Evolutionary conservation across 2,888 invertebrate species (phyloP), one percentile per base, ranked within the genome.

Genomic region (Phania funesta): DNA sequence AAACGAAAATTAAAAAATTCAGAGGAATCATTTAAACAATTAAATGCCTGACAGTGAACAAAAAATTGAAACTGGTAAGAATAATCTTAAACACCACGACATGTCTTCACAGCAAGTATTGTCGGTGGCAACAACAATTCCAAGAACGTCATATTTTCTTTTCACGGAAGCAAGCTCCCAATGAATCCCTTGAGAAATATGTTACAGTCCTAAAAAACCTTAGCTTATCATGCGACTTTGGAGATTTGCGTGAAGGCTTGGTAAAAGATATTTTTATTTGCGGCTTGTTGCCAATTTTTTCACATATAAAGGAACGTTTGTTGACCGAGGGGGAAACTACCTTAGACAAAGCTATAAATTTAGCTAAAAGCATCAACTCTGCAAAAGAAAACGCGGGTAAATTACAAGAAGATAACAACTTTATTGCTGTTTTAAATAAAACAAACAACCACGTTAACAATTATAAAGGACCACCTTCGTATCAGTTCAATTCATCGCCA

Each of bases 141-240:
- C 32, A 20, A 24, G 81, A 80, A 52, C 50, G 84, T 4, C 79
- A 74, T 38, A 68, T 18, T 46, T 74, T 74, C 9, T 80, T 75
- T 38, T 32, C 75, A 18, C 18, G 54, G 11, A 67, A 62, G 35
- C 77, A 68, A 62, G 41, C 41, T n/a, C n/a, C 11, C 8, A 29
- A 70, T n/a, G 62, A 62, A n/a, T 26, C 44, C 3, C 32, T 58
- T 26, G 56, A 71, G n/a, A 48, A 56, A 35, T 54, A 64, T 56
- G 54, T 65, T 5, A 64, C 56, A 26, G 16, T 41, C 9, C n/a
- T 26, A 52, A 54, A 41, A 54, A 67, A 67, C 32, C 32, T 8
- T 8, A 8, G 32, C 16, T 13, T 22, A 48, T 22, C 22, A 48
- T 48, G 22, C 48, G 13, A 32, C 32, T n/a, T n/a, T n/a, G n/a